Percentiles rank a stretch among this genome's conserved stretches.
Evolutionary conservation across 2,888 invertebrate genomes (phyloP).

Genomic region (Rhimphoctona megacephalus): DNA sequence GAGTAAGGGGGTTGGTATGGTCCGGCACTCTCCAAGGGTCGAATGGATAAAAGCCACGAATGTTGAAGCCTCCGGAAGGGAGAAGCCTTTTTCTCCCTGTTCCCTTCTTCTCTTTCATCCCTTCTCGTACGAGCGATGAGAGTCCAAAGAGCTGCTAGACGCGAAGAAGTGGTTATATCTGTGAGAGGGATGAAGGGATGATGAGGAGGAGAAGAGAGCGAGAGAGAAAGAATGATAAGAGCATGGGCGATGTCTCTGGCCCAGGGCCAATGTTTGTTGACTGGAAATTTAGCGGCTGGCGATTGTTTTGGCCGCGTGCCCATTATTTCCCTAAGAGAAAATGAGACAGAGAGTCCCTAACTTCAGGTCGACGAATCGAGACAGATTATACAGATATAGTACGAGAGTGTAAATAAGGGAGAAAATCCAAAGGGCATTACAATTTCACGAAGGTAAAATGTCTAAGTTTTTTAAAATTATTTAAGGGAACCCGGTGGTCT

Average conservation of each 20-base stretch:
- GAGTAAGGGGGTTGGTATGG: constrained; percentile 6
- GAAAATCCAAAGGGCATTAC: constrained; percentile 15
- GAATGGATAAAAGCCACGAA: constrained; percentile 75
- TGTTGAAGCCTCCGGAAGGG: constrained; percentile 44
- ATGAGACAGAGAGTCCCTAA: constrained; percentile 48
- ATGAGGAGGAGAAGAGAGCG: constrained; percentile 5
- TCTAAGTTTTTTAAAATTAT: background rate
- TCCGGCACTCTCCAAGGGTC: constrained; percentile 22
- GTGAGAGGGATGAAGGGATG: background rate
- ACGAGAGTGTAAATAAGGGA: constrained; percentile 40
- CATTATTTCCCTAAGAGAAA: constrained; percentile 76
- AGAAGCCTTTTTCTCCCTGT: background rate
- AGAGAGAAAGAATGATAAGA: constrained; percentile 51
- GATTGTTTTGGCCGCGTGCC: constrained; percentile 83
- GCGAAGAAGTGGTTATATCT: constrained; percentile 2
- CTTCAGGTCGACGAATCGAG: constrained; percentile 62
- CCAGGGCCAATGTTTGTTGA: constrained; percentile 82
- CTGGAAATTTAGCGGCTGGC: constrained; percentile 83
- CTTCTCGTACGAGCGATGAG: background rate
- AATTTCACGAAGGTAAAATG: background rate
- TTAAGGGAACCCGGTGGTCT: no score
- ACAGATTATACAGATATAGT: constrained; percentile 34
- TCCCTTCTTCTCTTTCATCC: background rate
- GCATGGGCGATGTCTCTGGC: constrained; percentile 78
- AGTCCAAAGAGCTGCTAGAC: background rate